Conservation (phyloP, 2,113 vertebrate species). For the Thalassoma bifasciatum region DNA sequence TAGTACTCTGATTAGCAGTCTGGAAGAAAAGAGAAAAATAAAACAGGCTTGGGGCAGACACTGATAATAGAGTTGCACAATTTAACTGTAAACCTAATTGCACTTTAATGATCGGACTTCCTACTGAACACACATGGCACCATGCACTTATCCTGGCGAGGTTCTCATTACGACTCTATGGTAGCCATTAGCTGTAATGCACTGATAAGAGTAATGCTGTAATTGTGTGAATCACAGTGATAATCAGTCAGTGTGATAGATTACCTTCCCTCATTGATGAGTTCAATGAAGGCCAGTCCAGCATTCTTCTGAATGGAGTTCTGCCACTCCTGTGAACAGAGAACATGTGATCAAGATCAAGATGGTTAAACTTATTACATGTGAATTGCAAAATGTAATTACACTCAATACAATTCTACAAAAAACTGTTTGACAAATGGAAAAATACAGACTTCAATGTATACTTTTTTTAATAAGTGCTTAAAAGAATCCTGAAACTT, state of each 20-base stretch:
- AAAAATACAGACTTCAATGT: not conserved
- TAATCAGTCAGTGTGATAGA: constrained; percentile 53
- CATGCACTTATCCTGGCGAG: constrained; percentile 43
- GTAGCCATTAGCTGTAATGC: constrained; percentile 38
- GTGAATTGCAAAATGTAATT: not conserved
- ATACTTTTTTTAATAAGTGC: too few species aligned
- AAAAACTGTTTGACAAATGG: not conserved
- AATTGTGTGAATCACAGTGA: constrained; percentile 32
- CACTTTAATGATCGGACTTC: constrained; percentile 40
- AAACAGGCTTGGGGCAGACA: not conserved
- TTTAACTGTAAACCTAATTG: constrained; percentile 44
- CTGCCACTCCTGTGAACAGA: constrained; percentile 95
- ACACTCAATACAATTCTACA: not conserved
- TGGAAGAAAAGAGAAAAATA: not conserved
- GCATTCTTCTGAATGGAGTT: constrained; percentile 99
- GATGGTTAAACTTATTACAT: not conserved
- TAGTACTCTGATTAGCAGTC: not conserved
- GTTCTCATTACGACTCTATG: constrained; percentile 47
- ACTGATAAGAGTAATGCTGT: constrained; percentile 36
- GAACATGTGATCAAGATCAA: constrained; percentile 30
- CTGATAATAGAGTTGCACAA: constrained; percentile 22
- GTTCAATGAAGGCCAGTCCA: constrained; percentile 98
- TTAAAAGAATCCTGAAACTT: not conserved
- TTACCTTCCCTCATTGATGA: constrained; percentile 99
- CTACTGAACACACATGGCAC: constrained; percentile 42